Conservation (phyloP, 2,797 vertebrate species). For the Neoniphon sammara region DNA sequence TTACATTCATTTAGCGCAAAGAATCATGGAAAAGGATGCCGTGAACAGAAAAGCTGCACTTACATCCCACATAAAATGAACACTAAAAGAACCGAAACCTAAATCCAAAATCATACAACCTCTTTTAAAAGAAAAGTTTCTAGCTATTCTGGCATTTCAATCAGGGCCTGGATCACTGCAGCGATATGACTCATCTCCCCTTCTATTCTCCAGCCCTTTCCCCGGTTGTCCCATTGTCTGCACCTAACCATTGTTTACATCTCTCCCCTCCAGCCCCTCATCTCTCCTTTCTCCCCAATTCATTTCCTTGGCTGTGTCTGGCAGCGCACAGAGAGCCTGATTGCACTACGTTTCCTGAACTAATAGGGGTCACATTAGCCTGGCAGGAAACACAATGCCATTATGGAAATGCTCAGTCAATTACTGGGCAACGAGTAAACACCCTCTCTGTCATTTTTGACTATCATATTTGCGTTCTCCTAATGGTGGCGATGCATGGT, state of each 20-base stretch:
- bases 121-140: constrained; percentile 22
- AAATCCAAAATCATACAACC: constrained; percentile 21
- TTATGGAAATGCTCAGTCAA: constrained; percentile 76
- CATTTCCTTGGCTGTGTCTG: constrained; percentile 50
- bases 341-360: constrained; percentile 63
- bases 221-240: constrained; percentile 57
- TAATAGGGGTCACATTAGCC: constrained; percentile 78
- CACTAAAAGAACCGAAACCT: constrained; percentile 1
- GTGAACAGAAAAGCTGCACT: not conserved
- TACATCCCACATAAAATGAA: no score
- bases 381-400: constrained; percentile 72
- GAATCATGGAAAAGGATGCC: not conserved
- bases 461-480: constrained; percentile 50
- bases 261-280: constrained; percentile 30
- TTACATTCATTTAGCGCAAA: not conserved
- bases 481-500: constrained; percentile 41
- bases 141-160: constrained; percentile 69
- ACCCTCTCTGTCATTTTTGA: constrained; percentile 64
- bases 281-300: constrained; percentile 51
- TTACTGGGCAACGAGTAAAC: constrained; percentile 67
- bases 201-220: constrained; percentile 56
- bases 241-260: constrained; percentile 67
- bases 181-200: constrained; percentile 80
- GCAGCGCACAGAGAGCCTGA: constrained; percentile 44
- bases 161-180: constrained; percentile 65